A percentile compares a stretch with the other conserved stretches of the same genome.
phyloP scores from a whole-genome alignment of 1,140 invertebrate species.

The Rhopalosiphum maidis region DNA sequence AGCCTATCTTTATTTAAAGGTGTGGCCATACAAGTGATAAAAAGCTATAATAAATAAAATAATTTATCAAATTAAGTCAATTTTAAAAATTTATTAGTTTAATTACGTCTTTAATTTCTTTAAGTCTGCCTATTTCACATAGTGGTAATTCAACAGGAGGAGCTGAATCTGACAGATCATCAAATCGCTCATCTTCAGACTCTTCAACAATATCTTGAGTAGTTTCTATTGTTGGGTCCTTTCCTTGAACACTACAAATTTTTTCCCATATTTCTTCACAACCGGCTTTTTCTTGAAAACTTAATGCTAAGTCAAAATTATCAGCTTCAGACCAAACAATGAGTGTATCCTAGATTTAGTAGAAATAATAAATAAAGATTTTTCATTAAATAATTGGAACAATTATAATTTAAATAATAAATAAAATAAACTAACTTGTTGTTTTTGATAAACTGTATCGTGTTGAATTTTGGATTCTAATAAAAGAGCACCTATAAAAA shows the following conservation, averaged over 20 bases:
- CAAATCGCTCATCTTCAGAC: slow-evolving; percentile 96
- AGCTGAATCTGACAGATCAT: slow-evolving; percentile 92
- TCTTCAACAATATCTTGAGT: slow-evolving; percentile 98
- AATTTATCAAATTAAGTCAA: background rate
- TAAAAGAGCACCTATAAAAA: slow-evolving; percentile 74
- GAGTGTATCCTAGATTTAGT: slow-evolving; percentile 79
- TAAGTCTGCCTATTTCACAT: slow-evolving; percentile 89
- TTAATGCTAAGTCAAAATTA: slow-evolving; percentile 97
- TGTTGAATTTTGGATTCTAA: slow-evolving; percentile 97
- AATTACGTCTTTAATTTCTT: slow-evolving; percentile 88
- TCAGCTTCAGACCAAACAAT: slow-evolving; percentile 99
- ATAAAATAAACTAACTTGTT: slow-evolving; percentile 73
- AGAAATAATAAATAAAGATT: background rate
- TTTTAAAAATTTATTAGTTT: background rate
- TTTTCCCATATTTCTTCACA: slow-evolving; percentile 99
- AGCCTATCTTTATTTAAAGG: slow-evolving; percentile 93
- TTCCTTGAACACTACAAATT: slow-evolving; percentile 97
- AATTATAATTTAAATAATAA: slow-evolving; percentile 20
- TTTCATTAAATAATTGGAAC: slow-evolving; percentile 37
- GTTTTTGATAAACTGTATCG: slow-evolving; percentile 98
- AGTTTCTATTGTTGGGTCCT: slow-evolving; percentile 96
- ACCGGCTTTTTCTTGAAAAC: slow-evolving; percentile 99
- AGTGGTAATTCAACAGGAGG: slow-evolving; percentile 92
- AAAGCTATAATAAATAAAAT: slow-evolving; percentile 64
- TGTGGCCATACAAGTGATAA: slow-evolving; percentile 80